Percentiles rank a stretch among this genome's conserved stretches.
Conservation (phyloP, 2,888 invertebrate genomes). For the Drosophila melanocephala region DNA sequence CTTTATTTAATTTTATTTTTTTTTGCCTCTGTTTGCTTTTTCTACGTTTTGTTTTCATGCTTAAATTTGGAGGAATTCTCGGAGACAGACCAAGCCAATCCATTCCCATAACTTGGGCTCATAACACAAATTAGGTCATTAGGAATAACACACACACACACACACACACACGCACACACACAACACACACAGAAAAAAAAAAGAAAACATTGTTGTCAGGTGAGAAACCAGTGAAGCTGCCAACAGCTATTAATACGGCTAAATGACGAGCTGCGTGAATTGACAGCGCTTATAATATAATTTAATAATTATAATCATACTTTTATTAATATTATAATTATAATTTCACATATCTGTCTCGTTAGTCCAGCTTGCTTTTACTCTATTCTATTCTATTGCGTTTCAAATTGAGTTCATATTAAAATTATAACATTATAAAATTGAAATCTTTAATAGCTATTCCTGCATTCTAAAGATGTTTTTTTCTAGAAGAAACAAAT, state of each 20-base stretch:
- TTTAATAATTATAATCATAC: not conserved
- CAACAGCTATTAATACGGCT: not conserved
- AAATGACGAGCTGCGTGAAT: not conserved
- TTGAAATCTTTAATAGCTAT: too few relatives aligned
- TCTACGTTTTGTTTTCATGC: slow-evolving; percentile 50
- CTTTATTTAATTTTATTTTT: slow-evolving; percentile 32
- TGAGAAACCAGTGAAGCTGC: slow-evolving; percentile 8
- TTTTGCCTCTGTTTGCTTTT: slow-evolving; percentile 36
- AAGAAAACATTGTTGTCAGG: slow-evolving; percentile 27
- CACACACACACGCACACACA: too few relatives aligned
- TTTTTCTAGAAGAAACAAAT: too few relatives aligned
- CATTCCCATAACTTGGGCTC: slow-evolving; percentile 28
- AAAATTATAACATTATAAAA: not conserved
- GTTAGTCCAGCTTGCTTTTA: not conserved
- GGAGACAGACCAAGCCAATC: slow-evolving; percentile 4
- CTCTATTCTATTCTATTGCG: not conserved
- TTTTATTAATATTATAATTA: not conserved
- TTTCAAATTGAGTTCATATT: not conserved
- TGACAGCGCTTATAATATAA: not conserved
- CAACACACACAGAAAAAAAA: not conserved
- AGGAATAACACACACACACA: slow-evolving; percentile 48
- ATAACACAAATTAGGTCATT: slow-evolving; percentile 65
- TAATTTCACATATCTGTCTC: not conserved
- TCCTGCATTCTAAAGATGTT: too few relatives aligned
- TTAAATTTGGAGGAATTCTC: slow-evolving; percentile 39